Conservation (phyloP, 1,140 invertebrate genomes). For the Drosophila pectinifera region DNA sequence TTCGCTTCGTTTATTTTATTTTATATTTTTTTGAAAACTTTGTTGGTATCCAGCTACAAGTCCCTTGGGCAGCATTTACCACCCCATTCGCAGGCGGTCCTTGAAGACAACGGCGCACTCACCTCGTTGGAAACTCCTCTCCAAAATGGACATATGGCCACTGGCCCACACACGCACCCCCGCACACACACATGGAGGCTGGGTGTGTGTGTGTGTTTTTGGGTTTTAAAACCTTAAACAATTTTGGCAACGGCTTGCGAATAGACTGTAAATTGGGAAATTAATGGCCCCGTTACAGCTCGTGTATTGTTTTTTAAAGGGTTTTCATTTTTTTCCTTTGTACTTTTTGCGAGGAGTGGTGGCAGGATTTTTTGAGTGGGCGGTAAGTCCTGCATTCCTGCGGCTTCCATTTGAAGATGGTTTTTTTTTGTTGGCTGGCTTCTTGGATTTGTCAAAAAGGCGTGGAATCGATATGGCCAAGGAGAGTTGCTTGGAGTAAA, state of each 20-base stretch:
- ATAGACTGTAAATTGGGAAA: conserved; percentile 83
- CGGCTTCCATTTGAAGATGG: conserved; percentile 36
- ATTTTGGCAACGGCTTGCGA: conserved; percentile 81
- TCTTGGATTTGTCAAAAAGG: conserved; percentile 13
- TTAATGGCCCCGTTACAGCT: conserved; percentile 80
- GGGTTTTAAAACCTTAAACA: conserved; percentile 80
- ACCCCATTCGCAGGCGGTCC: conserved; percentile 76
- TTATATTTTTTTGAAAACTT: conserved; percentile 61
- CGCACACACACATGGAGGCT: conserved; percentile 29
- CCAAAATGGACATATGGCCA: conserved; percentile 83
- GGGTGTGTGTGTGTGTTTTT: conserved; percentile 44
- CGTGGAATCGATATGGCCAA: neutral
- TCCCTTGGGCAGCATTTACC: conserved; percentile 84
- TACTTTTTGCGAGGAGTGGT: conserved; percentile 13
- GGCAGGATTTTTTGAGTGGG: conserved; percentile 1
- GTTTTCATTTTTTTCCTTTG: conserved; percentile 44
- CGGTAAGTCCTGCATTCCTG: conserved; percentile 16
- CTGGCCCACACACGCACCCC: conserved; percentile 54
- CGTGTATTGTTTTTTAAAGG: conserved; percentile 81
- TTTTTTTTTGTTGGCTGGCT: conserved; percentile 7
- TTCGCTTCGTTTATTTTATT: conserved; percentile 35
- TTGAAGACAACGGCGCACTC: conserved; percentile 58
- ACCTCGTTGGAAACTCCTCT: conserved; percentile 64
- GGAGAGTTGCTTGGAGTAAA: neutral
- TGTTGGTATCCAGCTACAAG: conserved; percentile 83